Evolutionary conservation across 2,888 invertebrate genomes (phyloP), one percentile per base, ranked within the genome.

Genomic region (Mongoloraphidia duomilia): DNA sequence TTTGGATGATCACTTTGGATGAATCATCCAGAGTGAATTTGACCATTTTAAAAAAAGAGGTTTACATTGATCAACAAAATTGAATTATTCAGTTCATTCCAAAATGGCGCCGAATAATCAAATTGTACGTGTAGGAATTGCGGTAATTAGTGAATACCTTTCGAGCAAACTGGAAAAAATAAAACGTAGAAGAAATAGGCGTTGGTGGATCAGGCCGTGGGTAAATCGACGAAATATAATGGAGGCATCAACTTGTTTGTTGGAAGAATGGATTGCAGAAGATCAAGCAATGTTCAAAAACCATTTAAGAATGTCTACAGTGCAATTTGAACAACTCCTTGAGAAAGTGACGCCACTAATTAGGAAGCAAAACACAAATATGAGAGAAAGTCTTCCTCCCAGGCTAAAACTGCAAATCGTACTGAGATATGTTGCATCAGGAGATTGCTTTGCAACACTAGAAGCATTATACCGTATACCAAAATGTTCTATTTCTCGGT

Each of bases 261-360:
- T 56, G 49, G 34, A 53, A 46, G 49, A 54, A 54, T 37, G 52
- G 14, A 37, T 49, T 43, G n/a, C 46, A 51, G 44, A 55, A 56
- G 50, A 52, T 51, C 38, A 38, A 36, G 41, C 49, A 17, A 37
- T 35, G 12, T 53, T 44, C 26, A 35, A 41, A 33, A 45, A 50
- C 17, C 36, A 42, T 49, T 49, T 53, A 45, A 41, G 52, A 38
- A 41, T 53, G 42, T 36, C 44, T 13, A 35, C 26, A 39, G 50
- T 37, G 4, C n/a, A 34, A 33, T 51, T 51, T 38, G 44, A 48
- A 13, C 34, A 38, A 13, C 14, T 53, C 12, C 44, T 51, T 26
- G 13, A 48, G 35, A 10, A 42, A 36, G 46, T 53, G 10, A 45
- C 37, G 43, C 48, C 47, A 35, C 35, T 41, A n/a, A 54, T 54